Percentiles rank a stretch among this genome's conserved stretches.
Conservation (phyloP, 2,113 vertebrate species). For the Caranx melampygus region DNA sequence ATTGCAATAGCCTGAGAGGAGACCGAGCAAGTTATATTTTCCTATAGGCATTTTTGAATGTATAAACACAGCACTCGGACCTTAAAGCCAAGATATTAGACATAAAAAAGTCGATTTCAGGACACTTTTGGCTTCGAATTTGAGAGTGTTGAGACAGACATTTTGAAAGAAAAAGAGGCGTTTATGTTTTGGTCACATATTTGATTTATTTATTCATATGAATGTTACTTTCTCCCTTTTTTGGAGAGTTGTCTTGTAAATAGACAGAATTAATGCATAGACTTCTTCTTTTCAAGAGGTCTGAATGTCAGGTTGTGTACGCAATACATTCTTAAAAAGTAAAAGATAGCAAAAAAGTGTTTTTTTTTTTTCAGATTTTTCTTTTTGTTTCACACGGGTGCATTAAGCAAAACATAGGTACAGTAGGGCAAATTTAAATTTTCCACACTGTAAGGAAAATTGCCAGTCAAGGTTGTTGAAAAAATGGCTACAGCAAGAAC, state of each 20-base stretch:
- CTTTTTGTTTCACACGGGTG: slow-evolving; percentile 38
- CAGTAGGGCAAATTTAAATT: slow-evolving; percentile 26
- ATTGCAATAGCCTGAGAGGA: slow-evolving; percentile 8
- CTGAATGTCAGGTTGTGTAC: slow-evolving; percentile 57
- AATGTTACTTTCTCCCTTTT: slow-evolving; percentile 82
- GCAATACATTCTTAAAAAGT: slow-evolving; percentile 47
- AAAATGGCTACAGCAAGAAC: slow-evolving; percentile 82
- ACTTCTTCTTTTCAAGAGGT: slow-evolving; percentile 82
- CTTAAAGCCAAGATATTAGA: slow-evolving; percentile 16
- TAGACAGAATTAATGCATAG: slow-evolving; percentile 71
- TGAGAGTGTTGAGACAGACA: slow-evolving; percentile 11
- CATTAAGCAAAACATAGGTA: slow-evolving; percentile 25
- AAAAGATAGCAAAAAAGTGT: neutral
- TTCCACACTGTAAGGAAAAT: slow-evolving; percentile 26
- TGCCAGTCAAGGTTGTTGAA: slow-evolving; percentile 36
- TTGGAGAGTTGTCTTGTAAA: slow-evolving; percentile 83
- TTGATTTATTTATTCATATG: slow-evolving; percentile 82
- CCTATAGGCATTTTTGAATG: slow-evolving; percentile 47
- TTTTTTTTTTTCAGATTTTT: slow-evolving; percentile 54
- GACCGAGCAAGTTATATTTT: slow-evolving; percentile 38
- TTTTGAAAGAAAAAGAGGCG: slow-evolving; percentile 30
- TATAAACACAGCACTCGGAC: slow-evolving; percentile 38
- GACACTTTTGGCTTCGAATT: slow-evolving; percentile 3
- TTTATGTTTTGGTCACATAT: slow-evolving; percentile 60
- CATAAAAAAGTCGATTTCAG: slow-evolving; percentile 2